These are phyloP conservation scores for Condylostylus longicornis DNA, from an alignment of 1,140 invertebrate genomes.

Conservation along the genomic window DNA sequence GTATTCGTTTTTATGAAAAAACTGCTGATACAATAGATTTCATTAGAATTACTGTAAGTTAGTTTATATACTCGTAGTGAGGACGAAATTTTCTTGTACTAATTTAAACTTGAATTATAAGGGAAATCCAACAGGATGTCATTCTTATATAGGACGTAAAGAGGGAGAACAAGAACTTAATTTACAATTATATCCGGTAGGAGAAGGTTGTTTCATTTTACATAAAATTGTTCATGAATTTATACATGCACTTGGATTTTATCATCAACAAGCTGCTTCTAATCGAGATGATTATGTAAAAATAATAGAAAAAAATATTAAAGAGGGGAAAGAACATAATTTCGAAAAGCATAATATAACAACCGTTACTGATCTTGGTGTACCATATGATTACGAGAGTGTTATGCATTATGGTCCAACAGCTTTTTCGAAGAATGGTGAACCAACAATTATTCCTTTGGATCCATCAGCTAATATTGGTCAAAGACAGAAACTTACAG, in stretches of 20 bases:
- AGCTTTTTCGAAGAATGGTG: conserved; percentile 46
- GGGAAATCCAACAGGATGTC: conserved; percentile 56
- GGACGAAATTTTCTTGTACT: too few species aligned
- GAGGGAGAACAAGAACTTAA: conserved; percentile 37
- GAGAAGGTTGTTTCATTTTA: conserved; percentile 52
- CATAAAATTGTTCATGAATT: conserved; percentile 52
- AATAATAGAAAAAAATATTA: conserved; percentile 49
- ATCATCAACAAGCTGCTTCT: conserved; percentile 54
- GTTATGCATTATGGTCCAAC: conserved; percentile 55
- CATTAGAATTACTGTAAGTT: too few species aligned
- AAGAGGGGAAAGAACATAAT: conserved; percentile 45
- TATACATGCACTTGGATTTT: conserved; percentile 55
- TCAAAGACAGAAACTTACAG: conserved; percentile 45
- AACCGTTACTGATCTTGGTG: conserved; percentile 44
- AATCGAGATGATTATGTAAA: conserved; percentile 53
- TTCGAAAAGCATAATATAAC: conserved; percentile 51
- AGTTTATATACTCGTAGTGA: too few species aligned
- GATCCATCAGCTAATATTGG: conserved; percentile 40
- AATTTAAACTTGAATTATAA: too few species aligned
- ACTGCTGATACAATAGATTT: conserved; percentile 8
- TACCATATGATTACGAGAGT: conserved; percentile 50
- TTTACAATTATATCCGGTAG: conserved; percentile 41
- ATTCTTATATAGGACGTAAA: conserved; percentile 56
- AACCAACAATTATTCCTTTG: conserved; percentile 41
- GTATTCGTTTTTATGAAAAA: too few species aligned